Base-by-base conservation (phyloP, 92 coral and sea anemone species). In the Zoanthus gigantus region DNA sequence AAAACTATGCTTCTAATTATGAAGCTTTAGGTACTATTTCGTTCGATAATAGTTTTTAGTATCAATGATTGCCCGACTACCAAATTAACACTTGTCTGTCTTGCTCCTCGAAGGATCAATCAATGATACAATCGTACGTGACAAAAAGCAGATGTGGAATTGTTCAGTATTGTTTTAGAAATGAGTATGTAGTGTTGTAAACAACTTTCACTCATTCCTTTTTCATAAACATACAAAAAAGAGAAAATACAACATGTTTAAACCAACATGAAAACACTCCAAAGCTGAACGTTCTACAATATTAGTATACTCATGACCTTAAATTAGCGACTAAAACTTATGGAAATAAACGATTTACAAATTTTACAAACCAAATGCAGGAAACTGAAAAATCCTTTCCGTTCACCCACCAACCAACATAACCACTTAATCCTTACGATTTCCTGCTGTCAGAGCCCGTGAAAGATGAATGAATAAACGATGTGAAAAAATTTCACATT, bases 291-390 rank as follows among this genome's bases (percentile, higher is more conserved):
- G 17, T 8, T 48, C 7, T 28, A 11, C 77, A 14, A 7, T 29
- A 16, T n/a, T 17, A 17, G 72, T 73, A 42, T 16, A 3, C 12
- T 16, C 14, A 5, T 42, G 53, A 73, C 52, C 18, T 37, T 16
- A 18, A 48, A 45, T 47, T 10, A 6, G 6, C 34, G 54, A 7
- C 17, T 16, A 30, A 47, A 44, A 10, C 34, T 75, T n/a, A 23
- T 46, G 31, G 46, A 18, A 79, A 79, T 6, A 11, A n/a, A 17
- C 66, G 46, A 71, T 5, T 71, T 30, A 8, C 1, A 8, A 9
- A 71, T 42, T 54, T 81, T 57, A 37, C 44, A 81, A 65, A 81
- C 85, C 74, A 65, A 81, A 81, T 66, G 50, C 60, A 71, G 75
- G 56, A 81, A 81, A 46, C n/a, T 47, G 23, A 81, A 66, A 52